phyloP scores from a whole-genome alignment of 1,140 invertebrate species.

The Drosophila nasuta region DNA sequence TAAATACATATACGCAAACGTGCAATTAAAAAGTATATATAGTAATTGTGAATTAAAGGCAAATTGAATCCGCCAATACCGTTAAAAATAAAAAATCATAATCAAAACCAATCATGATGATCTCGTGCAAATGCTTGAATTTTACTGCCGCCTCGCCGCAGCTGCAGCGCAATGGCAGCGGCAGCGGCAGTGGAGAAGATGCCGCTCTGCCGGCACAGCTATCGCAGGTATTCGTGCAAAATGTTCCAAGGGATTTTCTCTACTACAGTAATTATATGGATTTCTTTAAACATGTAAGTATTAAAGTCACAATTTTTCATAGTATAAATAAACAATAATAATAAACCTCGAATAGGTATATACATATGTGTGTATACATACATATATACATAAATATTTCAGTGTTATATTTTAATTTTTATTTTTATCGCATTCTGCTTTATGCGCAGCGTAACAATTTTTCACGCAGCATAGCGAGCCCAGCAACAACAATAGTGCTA shows the following conservation, averaged over 20 bases:
- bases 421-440: conserved; percentile 45
- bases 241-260: conserved; percentile 48
- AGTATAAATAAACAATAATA: background rate
- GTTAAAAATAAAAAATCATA: conserved; percentile 39
- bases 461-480: conserved; percentile 45
- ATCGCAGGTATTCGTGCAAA: conserved; percentile 60
- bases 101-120: conserved; percentile 60
- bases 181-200: conserved; percentile 14
- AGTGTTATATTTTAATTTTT: conserved; percentile 37
- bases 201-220: conserved; percentile 33
- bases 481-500: conserved; percentile 37
- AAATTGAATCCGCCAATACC: conserved; percentile 44
- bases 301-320: background rate
- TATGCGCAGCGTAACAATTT: conserved; percentile 58
- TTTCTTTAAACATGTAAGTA: conserved; percentile 77
- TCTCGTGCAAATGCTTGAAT: conserved; percentile 79
- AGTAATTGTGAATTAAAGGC: conserved; percentile 33
- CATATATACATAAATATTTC: conserved; percentile 12
- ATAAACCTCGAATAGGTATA: background rate
- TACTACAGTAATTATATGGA: conserved; percentile 63
- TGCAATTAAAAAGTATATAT: conserved; percentile 29
- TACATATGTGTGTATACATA: background rate
- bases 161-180: conserved; percentile 46
- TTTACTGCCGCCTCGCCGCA: conserved; percentile 60
- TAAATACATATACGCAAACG: conserved; percentile 15